Evolutionary conservation across 2,888 invertebrate species (phyloP), one percentile per base, ranked within the genome.

Genomic region (Morinoia aosen): DNA sequence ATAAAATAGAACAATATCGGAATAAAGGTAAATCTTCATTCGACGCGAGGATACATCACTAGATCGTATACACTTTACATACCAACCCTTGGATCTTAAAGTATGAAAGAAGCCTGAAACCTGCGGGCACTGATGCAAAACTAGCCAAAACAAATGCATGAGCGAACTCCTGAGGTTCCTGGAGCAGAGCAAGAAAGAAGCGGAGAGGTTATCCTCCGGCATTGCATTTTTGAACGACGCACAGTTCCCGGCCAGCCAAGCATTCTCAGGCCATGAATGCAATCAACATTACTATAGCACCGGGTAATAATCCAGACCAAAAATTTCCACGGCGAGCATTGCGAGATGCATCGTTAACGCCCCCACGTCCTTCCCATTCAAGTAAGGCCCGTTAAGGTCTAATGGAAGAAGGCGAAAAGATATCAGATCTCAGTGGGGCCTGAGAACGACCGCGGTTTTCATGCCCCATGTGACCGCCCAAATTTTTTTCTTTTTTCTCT

Each of bases 241-340:
- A 56, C 90, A 48, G 90, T 40, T 90, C n/a, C 57, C 57, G 16
- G 57, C 56, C 33, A 19, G 57, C 56, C 12, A 56, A 93, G 57
- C 93, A 33, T 93, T 93, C 93, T 90, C 57, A 39, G 57, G 93
- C 93, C 93, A 93, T 93, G 93, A 93, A 93, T 93, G 93, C 93
- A 93, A 93, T 93, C 93, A 93, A 93, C 93, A 93, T 93, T 93
- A 93, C 93, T 33, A 93, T 93, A 57, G 93, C 57, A 93, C 57
- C 57, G 57, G 57, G 93, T 93, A 93, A 93, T 93, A 93, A 93
- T 57, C 57, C 56, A 12, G 56, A 39, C n/a, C 93, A 93, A 93
- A 93, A 93, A 93, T 93, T 57, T 57, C 57, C 93, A 93, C 48
- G 0, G 25, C 56, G 25, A n/a, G 93, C 93, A 57, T 93, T 57